Conservation (phyloP, 2,888 invertebrate genomes). For the Myopa tessellatipennis region DNA sequence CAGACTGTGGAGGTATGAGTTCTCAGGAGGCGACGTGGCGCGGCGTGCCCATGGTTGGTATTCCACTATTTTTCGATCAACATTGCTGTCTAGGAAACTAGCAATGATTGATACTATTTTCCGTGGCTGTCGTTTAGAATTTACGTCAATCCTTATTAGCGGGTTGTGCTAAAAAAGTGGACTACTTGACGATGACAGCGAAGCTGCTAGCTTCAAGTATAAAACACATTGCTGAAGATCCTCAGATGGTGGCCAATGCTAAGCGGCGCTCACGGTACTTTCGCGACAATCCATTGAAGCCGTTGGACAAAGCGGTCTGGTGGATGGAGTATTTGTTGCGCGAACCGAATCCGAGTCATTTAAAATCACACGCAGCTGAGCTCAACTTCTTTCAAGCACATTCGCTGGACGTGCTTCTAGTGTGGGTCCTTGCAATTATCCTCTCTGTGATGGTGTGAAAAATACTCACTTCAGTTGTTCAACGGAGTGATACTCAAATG, state of each 20-base stretch:
- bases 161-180: conserved; percentile 49
- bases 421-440: not conserved
- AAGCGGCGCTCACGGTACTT: conserved; percentile 67
- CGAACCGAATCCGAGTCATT: conserved; percentile 70
- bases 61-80: conserved; percentile 61
- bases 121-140: conserved; percentile 38
- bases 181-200: conserved; percentile 47
- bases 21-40: conserved; percentile 59
- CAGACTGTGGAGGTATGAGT: conserved; percentile 60
- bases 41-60: conserved; percentile 60
- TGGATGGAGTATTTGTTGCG: conserved; percentile 74
- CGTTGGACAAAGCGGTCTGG: conserved; percentile 72
- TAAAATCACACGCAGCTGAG: conserved; percentile 66
- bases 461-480: not conserved
- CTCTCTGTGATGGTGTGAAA: not conserved
- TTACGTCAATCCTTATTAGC: conserved; percentile 36
- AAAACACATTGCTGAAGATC: conserved; percentile 45
- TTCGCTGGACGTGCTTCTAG: conserved; percentile 62
- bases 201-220: conserved; percentile 45
- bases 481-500: not conserved
- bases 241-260: conserved; percentile 48
- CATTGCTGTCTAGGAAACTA: conserved; percentile 9
- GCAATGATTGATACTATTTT: not conserved
- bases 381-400: conserved; percentile 68
- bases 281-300: conserved; percentile 69